Conservation (phyloP, 2,113 vertebrate genomes). For the Tragelaphus buxtoni region DNA sequence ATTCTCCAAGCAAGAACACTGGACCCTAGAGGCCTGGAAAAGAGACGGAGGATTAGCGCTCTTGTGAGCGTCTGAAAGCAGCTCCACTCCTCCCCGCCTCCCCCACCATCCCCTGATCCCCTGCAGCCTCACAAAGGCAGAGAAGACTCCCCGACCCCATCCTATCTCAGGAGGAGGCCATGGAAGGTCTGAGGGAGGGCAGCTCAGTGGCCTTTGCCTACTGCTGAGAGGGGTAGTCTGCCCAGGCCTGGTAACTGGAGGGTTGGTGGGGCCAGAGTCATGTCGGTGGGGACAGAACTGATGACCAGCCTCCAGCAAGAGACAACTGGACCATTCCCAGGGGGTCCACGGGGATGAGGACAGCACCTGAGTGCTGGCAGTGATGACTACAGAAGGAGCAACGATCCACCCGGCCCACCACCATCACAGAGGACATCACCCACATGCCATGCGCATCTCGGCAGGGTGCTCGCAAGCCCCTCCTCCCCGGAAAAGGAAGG, state of each 20-base stretch:
- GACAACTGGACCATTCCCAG: not conserved
- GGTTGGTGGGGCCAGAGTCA: too few species aligned
- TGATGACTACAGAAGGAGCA: not conserved
- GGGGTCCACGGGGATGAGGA: not conserved
- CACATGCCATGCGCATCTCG: accelerated
- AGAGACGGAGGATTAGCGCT: not conserved
- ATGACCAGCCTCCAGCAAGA: not conserved
- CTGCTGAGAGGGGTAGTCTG: too few species aligned
- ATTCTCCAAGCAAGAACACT: too few species aligned
- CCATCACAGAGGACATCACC: not conserved
- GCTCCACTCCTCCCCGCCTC: accelerated
- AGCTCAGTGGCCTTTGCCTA: too few species aligned
- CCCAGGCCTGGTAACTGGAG: too few species aligned
- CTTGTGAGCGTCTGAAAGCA: not conserved
- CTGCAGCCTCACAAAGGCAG: not conserved
- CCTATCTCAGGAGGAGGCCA: not conserved
- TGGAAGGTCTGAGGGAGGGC: too few species aligned
- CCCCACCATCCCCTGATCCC: not conserved
- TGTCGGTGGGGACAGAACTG: too few species aligned
- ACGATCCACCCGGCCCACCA: too few species aligned
- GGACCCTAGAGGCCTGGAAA: not conserved
- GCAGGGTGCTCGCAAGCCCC: not conserved
- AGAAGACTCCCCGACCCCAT: not conserved
- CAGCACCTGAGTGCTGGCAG: not conserved
- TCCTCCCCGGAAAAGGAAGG: not conserved